A percentile compares a stretch with the other conserved stretches of the same genome.
Conservation (phyloP, 2,113 vertebrate species). For the Natator depressus region DNA sequence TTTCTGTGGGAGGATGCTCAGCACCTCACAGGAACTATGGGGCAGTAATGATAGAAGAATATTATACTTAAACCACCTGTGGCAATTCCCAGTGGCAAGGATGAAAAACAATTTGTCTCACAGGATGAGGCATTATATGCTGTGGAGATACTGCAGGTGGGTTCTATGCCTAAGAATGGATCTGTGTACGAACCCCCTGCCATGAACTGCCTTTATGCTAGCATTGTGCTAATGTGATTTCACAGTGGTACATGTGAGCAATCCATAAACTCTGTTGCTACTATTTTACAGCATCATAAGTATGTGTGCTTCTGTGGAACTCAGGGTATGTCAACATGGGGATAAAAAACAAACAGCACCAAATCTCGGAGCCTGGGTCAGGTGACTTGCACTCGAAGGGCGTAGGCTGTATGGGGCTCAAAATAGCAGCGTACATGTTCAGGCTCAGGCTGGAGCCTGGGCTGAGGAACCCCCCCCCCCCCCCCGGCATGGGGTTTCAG, state of each 20-base stretch:
- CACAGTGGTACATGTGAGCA: background rate
- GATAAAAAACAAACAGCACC: no score
- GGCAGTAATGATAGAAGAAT: background rate
- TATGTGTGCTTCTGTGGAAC: background rate
- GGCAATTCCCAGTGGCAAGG: background rate
- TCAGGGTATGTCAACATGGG: no score
- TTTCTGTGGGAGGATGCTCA: background rate
- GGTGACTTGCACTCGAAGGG: no score
- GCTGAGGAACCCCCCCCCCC: no score
- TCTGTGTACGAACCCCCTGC: background rate
- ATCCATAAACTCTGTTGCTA: background rate
- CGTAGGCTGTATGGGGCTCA: no score
- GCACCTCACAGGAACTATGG: background rate
- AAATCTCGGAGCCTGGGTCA: no score
- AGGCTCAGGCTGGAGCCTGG: no score
- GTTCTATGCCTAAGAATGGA: background rate
- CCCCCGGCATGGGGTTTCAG: no score
- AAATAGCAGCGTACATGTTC: no score
- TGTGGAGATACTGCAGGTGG: background rate
- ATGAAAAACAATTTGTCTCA: background rate
- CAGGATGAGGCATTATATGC: background rate
- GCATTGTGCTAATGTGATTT: background rate
- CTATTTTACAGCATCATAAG: background rate
- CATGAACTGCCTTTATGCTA: background rate
- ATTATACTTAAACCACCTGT: background rate